Conservation (phyloP, 2,113 vertebrate genomes). For the Lophura nycthemera region DNA sequence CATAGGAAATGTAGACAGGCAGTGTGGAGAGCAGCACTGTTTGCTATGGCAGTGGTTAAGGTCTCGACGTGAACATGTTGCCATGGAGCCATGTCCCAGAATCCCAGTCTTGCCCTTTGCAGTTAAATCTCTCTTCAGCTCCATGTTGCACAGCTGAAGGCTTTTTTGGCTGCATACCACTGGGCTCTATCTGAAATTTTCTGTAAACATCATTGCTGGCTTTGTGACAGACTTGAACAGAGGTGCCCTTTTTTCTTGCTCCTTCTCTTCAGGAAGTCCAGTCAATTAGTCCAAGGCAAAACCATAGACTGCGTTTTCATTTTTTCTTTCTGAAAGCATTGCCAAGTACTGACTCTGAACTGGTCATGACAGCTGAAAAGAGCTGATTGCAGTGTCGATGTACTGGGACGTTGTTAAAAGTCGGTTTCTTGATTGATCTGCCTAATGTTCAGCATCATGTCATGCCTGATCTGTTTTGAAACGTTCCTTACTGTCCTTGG, state of each 20-base stretch:
- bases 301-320: slow-evolving; percentile 47
- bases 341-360: slow-evolving; percentile 9
- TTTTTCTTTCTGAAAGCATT: slow-evolving; percentile 54
- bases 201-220: slow-evolving; percentile 83
- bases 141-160: slow-evolving; percentile 72
- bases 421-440: not conserved
- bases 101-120: slow-evolving; percentile 53
- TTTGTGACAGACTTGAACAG: slow-evolving; percentile 76
- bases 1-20: not conserved
- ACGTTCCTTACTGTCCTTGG: not conserved
- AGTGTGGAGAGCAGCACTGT: not conserved
- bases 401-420: not conserved
- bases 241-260: slow-evolving; percentile 83
- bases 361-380: not conserved
- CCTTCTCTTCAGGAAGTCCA: slow-evolving; percentile 81
- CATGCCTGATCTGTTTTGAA: not conserved
- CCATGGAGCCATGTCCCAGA: slow-evolving; percentile 41
- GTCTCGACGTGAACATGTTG: slow-evolving; percentile 49
- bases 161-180: slow-evolving; percentile 73
- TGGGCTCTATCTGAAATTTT: slow-evolving; percentile 78
- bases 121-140: slow-evolving; percentile 54
- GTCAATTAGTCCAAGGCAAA: slow-evolving; percentile 73
- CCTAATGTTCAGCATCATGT: not conserved
- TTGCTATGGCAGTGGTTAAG: slow-evolving; percentile 16
- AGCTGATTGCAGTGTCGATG: not conserved